Evolutionary conservation across 2,888 invertebrate species (phyloP), one percentile per base, ranked within the genome.

Genomic region (Entomobrya proxima): DNA sequence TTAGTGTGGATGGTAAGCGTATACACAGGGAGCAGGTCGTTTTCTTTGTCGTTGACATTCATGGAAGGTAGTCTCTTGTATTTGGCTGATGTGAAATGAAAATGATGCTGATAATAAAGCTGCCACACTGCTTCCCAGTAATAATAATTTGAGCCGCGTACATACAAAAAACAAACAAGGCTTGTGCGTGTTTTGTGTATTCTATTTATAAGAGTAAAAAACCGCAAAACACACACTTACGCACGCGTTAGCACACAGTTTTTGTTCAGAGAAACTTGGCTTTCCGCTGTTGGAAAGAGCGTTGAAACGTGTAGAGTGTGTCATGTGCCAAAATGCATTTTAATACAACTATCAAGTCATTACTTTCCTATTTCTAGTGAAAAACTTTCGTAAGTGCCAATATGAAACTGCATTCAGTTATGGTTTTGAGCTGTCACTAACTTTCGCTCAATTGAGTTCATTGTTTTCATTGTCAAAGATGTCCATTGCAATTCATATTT

Each of bases 1-100:
- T n/a, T n/a, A n/a, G n/a, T n/a, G n/a, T 27, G 27, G 55, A 27
- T 55, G 27, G 15, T n/a, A 55, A 27, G 27, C 13, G 27, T 15
- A 3, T 37, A 18, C 37, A 37, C 18, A 7, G 64, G 18, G 64
- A 64, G 64, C 2, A 37, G 35, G 37, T 64, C 27, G n/a, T 44
- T 77, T 47, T 74, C 50, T 40, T 76, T 52, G 64, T 81, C 81
- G 74, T 81, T 81, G 81, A 81, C 81, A 81, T 81, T 81, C 81
- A 81, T 81, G 61, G 47, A 81, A 74, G 58, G 81, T 74, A 47
- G 27, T 74, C 24, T 44, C 24, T 74, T 81, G 74, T 74, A 61
- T 74, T 74, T 58, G n/a, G 81, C 30, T 81, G 81, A 81, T 74
- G 81, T 40, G 81, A 55, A 55, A 27, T 50, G 81, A 74, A 64